A percentile compares a stretch with the other conserved stretches of the same genome.
Conservation (phyloP, 2,797 vertebrate species). For the Botia almorhae region DNA sequence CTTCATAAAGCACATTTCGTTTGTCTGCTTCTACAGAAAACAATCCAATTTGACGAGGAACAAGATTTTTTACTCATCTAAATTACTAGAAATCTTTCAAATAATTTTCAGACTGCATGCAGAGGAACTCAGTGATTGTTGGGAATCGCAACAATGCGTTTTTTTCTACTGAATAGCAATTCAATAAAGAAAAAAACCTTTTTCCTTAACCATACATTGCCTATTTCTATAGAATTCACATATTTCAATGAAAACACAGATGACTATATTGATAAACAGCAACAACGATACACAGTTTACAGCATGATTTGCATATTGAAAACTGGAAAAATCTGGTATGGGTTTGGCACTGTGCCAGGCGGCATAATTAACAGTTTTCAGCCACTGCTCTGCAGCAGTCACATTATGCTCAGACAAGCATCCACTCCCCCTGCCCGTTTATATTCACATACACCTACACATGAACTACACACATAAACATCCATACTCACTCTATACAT, state of each 20-base stretch:
- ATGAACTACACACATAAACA: constrained; percentile 7
- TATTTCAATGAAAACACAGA: neutral
- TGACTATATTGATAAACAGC: constrained; percentile 25
- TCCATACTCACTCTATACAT: constrained; percentile 14
- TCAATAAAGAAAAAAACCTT: neutral
- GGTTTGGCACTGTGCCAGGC: constrained; percentile 60
- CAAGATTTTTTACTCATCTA: neutral
- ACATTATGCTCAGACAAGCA: constrained; percentile 55
- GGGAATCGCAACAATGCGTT: no score
- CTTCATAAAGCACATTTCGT: constrained; percentile 5
- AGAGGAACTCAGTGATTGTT: neutral
- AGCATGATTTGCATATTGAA: constrained; percentile 53
- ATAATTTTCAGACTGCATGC: neutral
- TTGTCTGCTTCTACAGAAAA: neutral
- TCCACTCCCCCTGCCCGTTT: constrained; percentile 52
- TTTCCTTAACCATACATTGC: neutral
- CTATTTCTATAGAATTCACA: neutral
- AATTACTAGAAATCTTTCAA: neutral
- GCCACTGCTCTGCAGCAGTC: constrained; percentile 52
- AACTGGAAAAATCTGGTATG: constrained; percentile 63
- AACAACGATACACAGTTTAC: constrained; percentile 50
- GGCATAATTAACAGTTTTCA: constrained; percentile 63
- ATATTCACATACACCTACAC: constrained; percentile 14
- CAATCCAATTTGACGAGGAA: neutral
- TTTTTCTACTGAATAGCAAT: neutral